A percentile compares a stretch with the other conserved stretches of the same genome.
phyloP scores from a whole-genome alignment of 2,888 invertebrate genomes.

The Drosophila cognata region DNA sequence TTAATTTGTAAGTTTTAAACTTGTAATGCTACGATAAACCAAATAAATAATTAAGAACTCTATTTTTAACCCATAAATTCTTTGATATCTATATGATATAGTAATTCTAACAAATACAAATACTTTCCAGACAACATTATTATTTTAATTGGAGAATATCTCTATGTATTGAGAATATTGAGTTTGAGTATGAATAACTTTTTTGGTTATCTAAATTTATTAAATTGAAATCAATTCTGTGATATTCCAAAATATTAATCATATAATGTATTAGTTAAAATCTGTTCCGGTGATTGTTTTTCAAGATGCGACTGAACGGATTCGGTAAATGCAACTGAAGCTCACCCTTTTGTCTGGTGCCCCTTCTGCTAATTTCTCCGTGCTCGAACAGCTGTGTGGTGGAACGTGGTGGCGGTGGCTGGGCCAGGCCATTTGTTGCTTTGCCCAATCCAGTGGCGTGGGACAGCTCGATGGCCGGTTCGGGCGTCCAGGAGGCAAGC shows the following conservation, averaged over 20 bases:
- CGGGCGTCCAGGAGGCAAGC: constrained; percentile 93
- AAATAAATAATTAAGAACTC: neutral
- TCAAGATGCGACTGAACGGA: neutral
- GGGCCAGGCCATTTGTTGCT: neutral
- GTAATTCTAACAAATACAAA: neutral
- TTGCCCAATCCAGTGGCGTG: constrained; percentile 14
- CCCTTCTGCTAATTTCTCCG: neutral
- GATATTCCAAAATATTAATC: neutral
- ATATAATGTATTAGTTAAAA: neutral
- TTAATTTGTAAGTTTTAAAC: neutral
- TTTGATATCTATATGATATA: neutral
- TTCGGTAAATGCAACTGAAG: neutral
- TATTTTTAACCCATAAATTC: neutral
- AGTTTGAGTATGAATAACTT: neutral
- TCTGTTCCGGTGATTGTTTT: neutral
- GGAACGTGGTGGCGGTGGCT: constrained; percentile 79
- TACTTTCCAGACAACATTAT: neutral
- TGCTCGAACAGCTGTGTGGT: constrained; percentile 83
- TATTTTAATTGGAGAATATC: too few species aligned
- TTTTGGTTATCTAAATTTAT: neutral
- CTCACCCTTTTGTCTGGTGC: constrained; percentile 24
- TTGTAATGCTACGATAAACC: neutral
- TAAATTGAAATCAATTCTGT: neutral
- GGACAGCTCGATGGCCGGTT: constrained; percentile 87
- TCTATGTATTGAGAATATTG: neutral